A percentile compares a stretch with the other conserved stretches of the same genome.
Evolutionary conservation across 2,113 vertebrate species (phyloP).

Genomic region (Menidia beryllina): DNA sequence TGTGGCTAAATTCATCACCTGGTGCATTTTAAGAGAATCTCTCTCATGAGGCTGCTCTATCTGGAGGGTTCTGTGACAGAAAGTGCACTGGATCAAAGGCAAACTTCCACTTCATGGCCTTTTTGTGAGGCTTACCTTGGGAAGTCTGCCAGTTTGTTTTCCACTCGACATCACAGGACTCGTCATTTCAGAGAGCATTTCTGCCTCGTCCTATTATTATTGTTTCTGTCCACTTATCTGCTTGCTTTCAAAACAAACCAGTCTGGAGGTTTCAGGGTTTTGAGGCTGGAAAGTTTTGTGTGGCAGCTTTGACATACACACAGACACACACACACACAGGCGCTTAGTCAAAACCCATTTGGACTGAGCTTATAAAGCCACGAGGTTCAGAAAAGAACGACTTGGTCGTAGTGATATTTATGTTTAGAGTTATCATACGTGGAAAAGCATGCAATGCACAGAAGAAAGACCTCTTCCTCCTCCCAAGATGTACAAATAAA

Average conservation of each 20-base stretch:
- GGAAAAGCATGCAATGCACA: not conserved
- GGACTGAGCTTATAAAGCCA: not conserved
- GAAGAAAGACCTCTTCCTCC: not conserved
- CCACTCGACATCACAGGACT: slow-evolving; percentile 47
- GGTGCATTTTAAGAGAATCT: not conserved
- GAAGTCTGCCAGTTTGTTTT: slow-evolving; percentile 62
- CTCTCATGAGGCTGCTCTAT: slow-evolving; percentile 13
- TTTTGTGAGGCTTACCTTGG: slow-evolving; percentile 31
- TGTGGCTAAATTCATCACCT: not conserved
- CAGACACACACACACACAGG: not conserved
- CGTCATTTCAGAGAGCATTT: slow-evolving; percentile 16
- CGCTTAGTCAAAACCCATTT: not conserved
- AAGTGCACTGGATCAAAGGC: slow-evolving; percentile 53
- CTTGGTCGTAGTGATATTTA: too few species aligned
- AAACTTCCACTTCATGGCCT: slow-evolving; percentile 41
- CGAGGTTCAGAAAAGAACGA: too few species aligned
- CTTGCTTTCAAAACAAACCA: slow-evolving; percentile 3
- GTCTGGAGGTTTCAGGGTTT: slow-evolving; percentile 7
- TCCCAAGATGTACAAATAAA: not conserved
- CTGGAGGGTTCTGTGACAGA: slow-evolving; percentile 37
- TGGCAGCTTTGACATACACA: not conserved
- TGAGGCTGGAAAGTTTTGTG: not conserved
- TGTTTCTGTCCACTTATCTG: slow-evolving; percentile 6
- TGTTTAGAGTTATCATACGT: too few species aligned
- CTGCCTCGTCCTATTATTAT: slow-evolving; percentile 10